These are phyloP conservation scores for Beaufortia kweichowensis DNA, from an alignment of 2,113 vertebrate genomes.

Conservation along the genomic window DNA sequence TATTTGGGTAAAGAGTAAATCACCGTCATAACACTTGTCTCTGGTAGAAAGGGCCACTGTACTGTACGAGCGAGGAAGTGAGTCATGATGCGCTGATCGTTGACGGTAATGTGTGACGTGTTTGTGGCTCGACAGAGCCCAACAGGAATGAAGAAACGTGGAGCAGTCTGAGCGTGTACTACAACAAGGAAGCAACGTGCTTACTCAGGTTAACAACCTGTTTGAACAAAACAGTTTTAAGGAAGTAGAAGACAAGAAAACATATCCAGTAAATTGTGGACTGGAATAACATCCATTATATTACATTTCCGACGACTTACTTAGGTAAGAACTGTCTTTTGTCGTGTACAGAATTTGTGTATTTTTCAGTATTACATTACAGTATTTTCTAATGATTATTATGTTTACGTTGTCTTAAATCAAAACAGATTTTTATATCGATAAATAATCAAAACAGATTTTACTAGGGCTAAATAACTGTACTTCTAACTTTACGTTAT, in stretches of 20 bases:
- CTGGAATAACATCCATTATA: background rate
- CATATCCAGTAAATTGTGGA: background rate
- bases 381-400: too few relatives aligned
- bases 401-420: too few relatives aligned
- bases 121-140: conserved; percentile 25
- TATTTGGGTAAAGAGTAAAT: conserved; percentile 59
- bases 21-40: background rate
- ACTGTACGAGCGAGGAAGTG: conserved; percentile 68
- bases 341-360: too few relatives aligned
- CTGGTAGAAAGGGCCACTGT: background rate
- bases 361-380: too few relatives aligned
- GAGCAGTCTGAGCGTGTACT: background rate
- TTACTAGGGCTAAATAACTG: too few relatives aligned
- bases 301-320: too few relatives aligned
- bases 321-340: too few relatives aligned
- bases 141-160: conserved; percentile 46
- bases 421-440: too few relatives aligned
- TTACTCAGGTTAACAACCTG: conserved; percentile 51
- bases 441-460: too few relatives aligned
- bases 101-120: conserved; percentile 66
- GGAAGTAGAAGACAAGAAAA: background rate
- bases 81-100: conserved; percentile 66
- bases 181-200: conserved; percentile 71
- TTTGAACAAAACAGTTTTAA: conserved; percentile 1
- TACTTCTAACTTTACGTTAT: too few relatives aligned